Percentiles rank a stretch among this genome's conserved stretches.
phyloP scores from a whole-genome alignment of 2,888 invertebrate species.

The Ophioninae sp. region DNA sequence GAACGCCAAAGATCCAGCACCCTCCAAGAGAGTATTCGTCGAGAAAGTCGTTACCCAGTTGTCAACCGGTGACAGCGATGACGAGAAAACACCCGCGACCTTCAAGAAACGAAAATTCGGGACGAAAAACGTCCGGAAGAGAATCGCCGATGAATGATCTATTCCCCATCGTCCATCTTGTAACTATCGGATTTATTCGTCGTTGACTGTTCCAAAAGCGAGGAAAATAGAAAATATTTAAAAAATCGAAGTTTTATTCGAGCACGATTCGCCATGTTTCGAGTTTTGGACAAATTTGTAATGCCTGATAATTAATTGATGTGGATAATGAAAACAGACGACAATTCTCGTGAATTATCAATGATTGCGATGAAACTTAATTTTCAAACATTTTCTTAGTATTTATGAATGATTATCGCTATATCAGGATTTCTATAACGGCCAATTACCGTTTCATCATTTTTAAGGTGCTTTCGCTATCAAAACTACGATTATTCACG shows the following conservation, averaged over 20 bases:
- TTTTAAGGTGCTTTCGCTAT: background rate
- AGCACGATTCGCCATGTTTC: background rate
- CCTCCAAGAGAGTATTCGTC: conserved; percentile 83
- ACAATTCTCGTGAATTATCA: no score
- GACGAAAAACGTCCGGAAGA: conserved; percentile 86
- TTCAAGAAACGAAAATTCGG: conserved; percentile 89
- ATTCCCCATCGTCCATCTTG: conserved; percentile 4
- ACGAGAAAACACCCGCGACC: conserved; percentile 75
- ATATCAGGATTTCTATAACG: no score
- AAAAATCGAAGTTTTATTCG: conserved; percentile 11
- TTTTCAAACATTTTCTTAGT: no score
- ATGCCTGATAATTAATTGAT: background rate
- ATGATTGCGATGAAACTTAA: no score
- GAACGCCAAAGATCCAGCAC: conserved; percentile 78
- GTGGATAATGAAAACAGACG: background rate
- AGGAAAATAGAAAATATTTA: background rate
- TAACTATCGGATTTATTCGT: background rate
- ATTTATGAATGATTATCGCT: no score
- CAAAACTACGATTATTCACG: background rate
- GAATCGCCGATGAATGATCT: conserved; percentile 85
- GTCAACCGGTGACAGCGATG: conserved; percentile 82
- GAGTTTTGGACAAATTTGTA: background rate
- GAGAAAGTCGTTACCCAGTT: conserved; percentile 85
- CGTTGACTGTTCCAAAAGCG: background rate
- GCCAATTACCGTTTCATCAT: background rate